Evolutionary conservation across 2,888 invertebrate species (phyloP).

Genomic region (Morpho achilles): DNA sequence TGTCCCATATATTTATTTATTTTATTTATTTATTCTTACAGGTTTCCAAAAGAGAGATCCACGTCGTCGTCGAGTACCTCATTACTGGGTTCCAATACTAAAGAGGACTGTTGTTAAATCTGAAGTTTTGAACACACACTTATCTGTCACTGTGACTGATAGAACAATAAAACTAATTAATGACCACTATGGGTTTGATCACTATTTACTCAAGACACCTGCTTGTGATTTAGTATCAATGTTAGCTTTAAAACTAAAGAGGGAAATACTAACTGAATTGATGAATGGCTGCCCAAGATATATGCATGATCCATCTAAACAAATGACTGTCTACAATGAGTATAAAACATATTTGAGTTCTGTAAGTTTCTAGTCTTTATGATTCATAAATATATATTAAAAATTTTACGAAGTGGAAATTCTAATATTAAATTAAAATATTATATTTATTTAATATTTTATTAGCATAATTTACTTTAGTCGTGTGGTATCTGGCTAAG

Average conservation of each 20-base stretch:
- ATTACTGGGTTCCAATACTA: constrained; percentile 92
- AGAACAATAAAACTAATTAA: constrained; percentile 92
- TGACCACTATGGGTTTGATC: constrained; percentile 95
- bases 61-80: constrained; percentile 83
- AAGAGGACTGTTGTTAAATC: constrained; percentile 91
- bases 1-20: no score
- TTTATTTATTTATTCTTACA: no score
- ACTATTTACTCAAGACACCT: constrained; percentile 94
- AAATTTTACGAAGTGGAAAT: no score
- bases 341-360: constrained; percentile 90
- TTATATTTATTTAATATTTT: no score
- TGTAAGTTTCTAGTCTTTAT: constrained; percentile 73
- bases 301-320: constrained; percentile 82
- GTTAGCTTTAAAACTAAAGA: constrained; percentile 91
- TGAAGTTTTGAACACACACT: constrained; percentile 91
- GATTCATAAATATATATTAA: background rate
- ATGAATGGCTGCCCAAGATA: constrained; percentile 83
- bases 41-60: constrained; percentile 84
- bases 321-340: constrained; percentile 84
- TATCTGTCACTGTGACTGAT: constrained; percentile 90
- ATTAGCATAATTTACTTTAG: no score
- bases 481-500: no score
- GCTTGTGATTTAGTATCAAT: constrained; percentile 94
- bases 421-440: no score
- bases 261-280: constrained; percentile 88